Evolutionary conservation across 2,113 vertebrate species (phyloP).

Genomic region (Anseranas semipalmata): DNA sequence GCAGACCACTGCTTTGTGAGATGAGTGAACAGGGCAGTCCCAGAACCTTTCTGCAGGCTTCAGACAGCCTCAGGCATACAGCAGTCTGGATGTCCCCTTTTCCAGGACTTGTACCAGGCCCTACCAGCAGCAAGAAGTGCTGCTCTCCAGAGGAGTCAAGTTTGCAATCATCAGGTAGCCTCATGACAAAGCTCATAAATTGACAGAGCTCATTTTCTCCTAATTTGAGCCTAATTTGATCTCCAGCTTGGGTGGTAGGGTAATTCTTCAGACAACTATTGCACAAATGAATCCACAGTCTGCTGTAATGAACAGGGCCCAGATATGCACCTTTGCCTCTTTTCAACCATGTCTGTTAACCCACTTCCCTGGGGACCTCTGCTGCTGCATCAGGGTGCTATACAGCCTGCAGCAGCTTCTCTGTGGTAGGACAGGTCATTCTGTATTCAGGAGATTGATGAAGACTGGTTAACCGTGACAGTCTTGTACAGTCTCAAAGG

Average conservation of each 20-base stretch:
- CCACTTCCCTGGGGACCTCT: background rate
- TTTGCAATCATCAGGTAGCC: background rate
- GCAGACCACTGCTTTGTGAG: fast-evolving
- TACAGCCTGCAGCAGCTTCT: background rate
- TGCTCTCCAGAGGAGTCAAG: background rate
- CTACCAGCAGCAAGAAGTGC: background rate
- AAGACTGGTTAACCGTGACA: background rate
- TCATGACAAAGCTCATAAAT: background rate
- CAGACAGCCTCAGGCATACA: background rate
- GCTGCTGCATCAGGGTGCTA: too few species aligned
- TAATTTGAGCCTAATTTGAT: too few species aligned
- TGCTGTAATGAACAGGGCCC: background rate
- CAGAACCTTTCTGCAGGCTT: background rate
- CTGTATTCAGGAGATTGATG: background rate
- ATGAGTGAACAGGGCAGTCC: background rate
- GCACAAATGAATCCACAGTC: background rate
- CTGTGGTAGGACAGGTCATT: background rate
- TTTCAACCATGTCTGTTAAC: background rate
- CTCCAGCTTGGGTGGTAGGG: background rate
- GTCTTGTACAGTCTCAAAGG: background rate
- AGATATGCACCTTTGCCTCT: background rate
- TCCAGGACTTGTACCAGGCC: background rate
- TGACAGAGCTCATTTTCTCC: background rate
- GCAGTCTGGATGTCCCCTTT: background rate
- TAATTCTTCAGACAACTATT: background rate